Percentiles rank a stretch among this genome's conserved stretches.
phyloP scores from a whole-genome alignment of 2,888 invertebrate genomes.

The Callinectes sapidus region DNA sequence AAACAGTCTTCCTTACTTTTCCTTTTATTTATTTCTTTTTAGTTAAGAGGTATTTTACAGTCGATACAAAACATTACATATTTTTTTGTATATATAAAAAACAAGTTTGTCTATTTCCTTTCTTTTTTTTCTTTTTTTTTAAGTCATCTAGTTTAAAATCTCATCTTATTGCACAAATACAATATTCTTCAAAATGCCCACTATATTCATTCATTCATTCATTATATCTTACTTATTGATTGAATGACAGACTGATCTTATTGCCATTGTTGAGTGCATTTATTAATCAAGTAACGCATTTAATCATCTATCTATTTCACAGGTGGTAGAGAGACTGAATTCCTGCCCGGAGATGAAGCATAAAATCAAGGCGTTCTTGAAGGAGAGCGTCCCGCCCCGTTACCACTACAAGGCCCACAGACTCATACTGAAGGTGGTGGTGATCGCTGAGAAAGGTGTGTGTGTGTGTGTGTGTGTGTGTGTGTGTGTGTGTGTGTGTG shows the following conservation, averaged over 20 bases:
- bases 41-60: too few species aligned
- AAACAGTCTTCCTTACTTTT: too few species aligned
- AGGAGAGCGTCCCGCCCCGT: slow-evolving; percentile 68
- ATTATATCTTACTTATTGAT: neutral
- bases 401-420: slow-evolving; percentile 46
- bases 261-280: too few species aligned
- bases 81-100: too few species aligned
- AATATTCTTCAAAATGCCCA: too few species aligned
- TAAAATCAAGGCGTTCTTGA: slow-evolving; percentile 73
- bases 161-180: too few species aligned
- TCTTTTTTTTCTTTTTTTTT: neutral
- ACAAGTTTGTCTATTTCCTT: neutral
- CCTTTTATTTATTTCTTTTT: too few species aligned
- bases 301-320: neutral
- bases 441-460: slow-evolving; percentile 41
- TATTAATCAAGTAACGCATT: too few species aligned
- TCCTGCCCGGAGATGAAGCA: neutral
- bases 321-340: slow-evolving; percentile 51
- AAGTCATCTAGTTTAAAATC: neutral
- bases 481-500: neutral
- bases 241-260: neutral
- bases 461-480: slow-evolving; percentile 10
- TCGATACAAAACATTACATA: too few species aligned
- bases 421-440: slow-evolving; percentile 36
- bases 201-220: too few species aligned